Conservation (phyloP, 2,113 vertebrate species). For the Lampris incognitus region DNA sequence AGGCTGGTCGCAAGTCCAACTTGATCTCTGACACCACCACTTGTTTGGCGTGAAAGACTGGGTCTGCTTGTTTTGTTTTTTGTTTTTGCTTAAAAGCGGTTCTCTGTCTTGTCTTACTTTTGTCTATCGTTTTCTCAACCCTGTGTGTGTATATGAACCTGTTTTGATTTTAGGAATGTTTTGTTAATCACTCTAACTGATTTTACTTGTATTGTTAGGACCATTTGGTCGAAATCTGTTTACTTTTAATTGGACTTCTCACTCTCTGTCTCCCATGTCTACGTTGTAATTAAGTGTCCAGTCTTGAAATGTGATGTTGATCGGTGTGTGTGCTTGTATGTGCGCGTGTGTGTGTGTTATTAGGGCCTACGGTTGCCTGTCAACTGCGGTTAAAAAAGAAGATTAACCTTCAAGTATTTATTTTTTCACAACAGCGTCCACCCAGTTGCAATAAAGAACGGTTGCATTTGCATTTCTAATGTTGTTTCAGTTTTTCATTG, state of each 20-base stretch:
- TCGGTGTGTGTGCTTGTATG: slow-evolving; percentile 6
- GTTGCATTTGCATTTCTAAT: slow-evolving; percentile 27
- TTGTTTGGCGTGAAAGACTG: slow-evolving; percentile 27
- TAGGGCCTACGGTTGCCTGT: slow-evolving; percentile 50
- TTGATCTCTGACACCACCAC: slow-evolving; percentile 46
- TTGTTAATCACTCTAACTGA: slow-evolving; percentile 31
- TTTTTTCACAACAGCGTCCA: slow-evolving; percentile 22
- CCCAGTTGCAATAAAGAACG: slow-evolving; percentile 12
- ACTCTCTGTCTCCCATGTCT: slow-evolving; percentile 12
- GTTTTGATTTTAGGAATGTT: slow-evolving; percentile 8
- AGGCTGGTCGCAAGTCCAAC: slow-evolving; percentile 55
- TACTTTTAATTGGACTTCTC: slow-evolving; percentile 10
- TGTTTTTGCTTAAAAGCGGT: slow-evolving; percentile 34
- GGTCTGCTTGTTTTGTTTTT: slow-evolving; percentile 14
- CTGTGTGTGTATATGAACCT: background rate
- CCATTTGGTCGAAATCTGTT: slow-evolving; percentile 17
- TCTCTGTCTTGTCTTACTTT: slow-evolving; percentile 57
- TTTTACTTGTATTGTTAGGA: slow-evolving; percentile 20
- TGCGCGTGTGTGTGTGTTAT: slow-evolving; percentile 40
- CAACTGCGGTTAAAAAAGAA: slow-evolving; percentile 28
- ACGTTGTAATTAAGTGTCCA: slow-evolving; percentile 50
- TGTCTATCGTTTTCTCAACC: slow-evolving; percentile 41
- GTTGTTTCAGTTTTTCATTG: slow-evolving; percentile 17
- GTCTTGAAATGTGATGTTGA: slow-evolving; percentile 56
- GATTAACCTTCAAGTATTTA: slow-evolving; percentile 51